A percentile compares a stretch with the other conserved stretches of the same genome.
Evolutionary conservation across 2,113 vertebrate species (phyloP).

Genomic region (Actenoides hombroni): DNA sequence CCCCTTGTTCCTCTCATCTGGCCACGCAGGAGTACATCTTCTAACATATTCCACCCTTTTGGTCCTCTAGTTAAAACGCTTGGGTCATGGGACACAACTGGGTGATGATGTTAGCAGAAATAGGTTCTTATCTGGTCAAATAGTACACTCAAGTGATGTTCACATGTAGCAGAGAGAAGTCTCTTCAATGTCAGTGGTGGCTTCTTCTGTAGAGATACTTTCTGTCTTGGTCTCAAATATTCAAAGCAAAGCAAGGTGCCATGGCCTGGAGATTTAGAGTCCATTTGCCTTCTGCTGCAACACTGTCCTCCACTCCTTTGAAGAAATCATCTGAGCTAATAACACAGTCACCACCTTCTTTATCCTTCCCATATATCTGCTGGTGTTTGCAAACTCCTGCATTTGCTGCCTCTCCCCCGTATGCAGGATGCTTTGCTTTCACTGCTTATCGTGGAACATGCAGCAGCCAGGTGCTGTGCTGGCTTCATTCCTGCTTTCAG

Average conservation of each 20-base stretch:
- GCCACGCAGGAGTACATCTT: not conserved
- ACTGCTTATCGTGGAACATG: not conserved
- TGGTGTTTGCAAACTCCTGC: not conserved
- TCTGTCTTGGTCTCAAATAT: not conserved
- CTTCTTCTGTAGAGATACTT: not conserved
- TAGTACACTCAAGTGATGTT: not conserved
- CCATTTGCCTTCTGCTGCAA: not conserved
- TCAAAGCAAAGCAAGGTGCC: not conserved
- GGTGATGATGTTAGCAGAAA: not conserved
- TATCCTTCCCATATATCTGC: not conserved
- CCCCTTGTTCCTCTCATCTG: not conserved
- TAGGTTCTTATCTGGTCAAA: not conserved
- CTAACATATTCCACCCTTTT: not conserved
- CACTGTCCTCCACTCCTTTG: not conserved
- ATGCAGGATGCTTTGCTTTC: not conserved
- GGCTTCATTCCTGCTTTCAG: not conserved
- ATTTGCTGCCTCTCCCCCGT: not conserved
- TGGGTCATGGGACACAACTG: not conserved
- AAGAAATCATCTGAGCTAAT: constrained; percentile 30
- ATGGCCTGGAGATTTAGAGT: not conserved
- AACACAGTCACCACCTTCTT: not conserved
- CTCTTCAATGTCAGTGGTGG: not conserved
- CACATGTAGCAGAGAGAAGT: not conserved
- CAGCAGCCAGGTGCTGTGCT: not conserved
- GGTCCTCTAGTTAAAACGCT: not conserved